A percentile compares a stretch with the other conserved stretches of the same genome.
Conservation (phyloP, 53 echinoderm and acorn worm genomes). For the Temnopleurus reevesii region DNA sequence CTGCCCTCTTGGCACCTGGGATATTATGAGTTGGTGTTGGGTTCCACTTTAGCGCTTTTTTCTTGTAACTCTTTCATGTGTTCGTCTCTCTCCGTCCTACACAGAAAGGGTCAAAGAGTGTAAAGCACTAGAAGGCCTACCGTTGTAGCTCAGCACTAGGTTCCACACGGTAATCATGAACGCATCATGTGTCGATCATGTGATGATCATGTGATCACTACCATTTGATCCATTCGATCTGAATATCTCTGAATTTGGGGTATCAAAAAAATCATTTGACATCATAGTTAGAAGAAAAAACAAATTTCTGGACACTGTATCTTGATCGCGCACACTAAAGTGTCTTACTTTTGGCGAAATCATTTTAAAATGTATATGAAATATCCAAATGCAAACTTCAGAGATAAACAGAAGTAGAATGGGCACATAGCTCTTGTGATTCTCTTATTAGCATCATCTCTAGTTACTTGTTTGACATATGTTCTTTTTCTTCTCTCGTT, state of each 20-base stretch:
- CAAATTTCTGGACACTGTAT: too few relatives aligned
- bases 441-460: conserved; percentile 33
- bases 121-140: conserved; percentile 30
- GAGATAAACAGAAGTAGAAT: not conserved
- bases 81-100: conserved; percentile 13
- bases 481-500: conserved; percentile 49
- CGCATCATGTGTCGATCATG: too few relatives aligned
- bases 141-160: conserved; percentile 48
- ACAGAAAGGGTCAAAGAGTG: conserved; percentile 31
- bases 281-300: too few relatives aligned
- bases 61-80: not conserved
- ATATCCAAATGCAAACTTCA: too few relatives aligned
- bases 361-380: too few relatives aligned
- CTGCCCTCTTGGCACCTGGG: too few relatives aligned
- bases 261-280: not conserved
- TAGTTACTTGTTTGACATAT: conserved; percentile 43
- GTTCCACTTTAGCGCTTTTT: not conserved
- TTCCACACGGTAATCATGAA: conserved; percentile 58
- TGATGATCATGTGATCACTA: conserved; percentile 25
- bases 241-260: conserved; percentile 2
- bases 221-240: conserved; percentile 1
- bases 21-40: too few relatives aligned
- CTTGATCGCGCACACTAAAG: too few relatives aligned
- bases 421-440: not conserved
- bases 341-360: too few relatives aligned